Base-by-base conservation (phyloP, 2,113 vertebrate genomes). In the Megaceryle maxima region DNA sequence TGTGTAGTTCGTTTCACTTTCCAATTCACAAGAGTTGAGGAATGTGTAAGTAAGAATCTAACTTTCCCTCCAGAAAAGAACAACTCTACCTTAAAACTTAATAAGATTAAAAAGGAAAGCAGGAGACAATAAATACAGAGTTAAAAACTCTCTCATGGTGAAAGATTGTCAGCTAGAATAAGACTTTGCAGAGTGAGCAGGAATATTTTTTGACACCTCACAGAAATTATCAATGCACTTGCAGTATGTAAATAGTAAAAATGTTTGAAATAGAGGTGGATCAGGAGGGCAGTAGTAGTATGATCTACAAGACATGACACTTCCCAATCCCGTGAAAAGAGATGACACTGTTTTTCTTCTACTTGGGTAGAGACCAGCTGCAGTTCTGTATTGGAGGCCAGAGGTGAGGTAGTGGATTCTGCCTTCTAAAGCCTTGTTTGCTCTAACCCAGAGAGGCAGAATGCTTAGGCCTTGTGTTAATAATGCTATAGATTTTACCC, bases 1-100 rank as follows among this genome's bases (percentile, higher is more conserved):
- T 79, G 50, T 76, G 57, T 94, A 84, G 37, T 84, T 94, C 85
- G 74, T 96, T 96, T 94, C 87, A 56, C 81, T 95, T 94, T 96
- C 92, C 70, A 73, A 50, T 95, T 92, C 70, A 74, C 22, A 55
- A 51, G 77, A 73, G 50, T 18, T 89, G 74, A 66, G 81, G 74
- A 91, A 87, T 73, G 33, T 55, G 4, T 70, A 83, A 76, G 4
- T 70, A 82, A 76, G 83, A 93, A 35, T 13, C 51, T 51, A 56
- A 89, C 48, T 57, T 92, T 68, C 33, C 35, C 31, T 78, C 44
- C 55, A 77, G 76, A 67, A 88, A 85, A 62, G 31, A 84, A 28
- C 53, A 78, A 64, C n/a, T 77, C 53, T 56, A 4, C 1, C 0
- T 50, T 64, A 67, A 87, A 82, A 76, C 9, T 28, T 57, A 48